phyloP scores from a whole-genome alignment of 2,888 invertebrate species.

The Xanthorhoe spadicearia region DNA sequence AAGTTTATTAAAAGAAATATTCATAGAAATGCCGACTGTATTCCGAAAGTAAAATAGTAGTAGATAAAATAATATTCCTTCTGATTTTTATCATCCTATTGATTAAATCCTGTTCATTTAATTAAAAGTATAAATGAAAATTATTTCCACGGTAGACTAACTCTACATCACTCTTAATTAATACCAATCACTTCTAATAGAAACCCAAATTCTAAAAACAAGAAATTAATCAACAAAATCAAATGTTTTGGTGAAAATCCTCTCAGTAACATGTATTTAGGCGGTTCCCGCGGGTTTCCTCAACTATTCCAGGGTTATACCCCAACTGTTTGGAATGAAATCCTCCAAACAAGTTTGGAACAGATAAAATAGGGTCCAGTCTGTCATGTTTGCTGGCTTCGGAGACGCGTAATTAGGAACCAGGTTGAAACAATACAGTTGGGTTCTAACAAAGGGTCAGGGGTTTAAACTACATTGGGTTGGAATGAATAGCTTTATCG shows the following conservation, averaged over 20 bases:
- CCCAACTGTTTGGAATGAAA: slow-evolving; percentile 20
- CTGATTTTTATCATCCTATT: too few relatives aligned
- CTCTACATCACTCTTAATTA: too few relatives aligned
- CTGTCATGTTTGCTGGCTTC: slow-evolving; percentile 18
- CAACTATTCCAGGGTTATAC: slow-evolving; percentile 10
- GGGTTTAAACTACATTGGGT: neutral
- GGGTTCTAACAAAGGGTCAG: neutral
- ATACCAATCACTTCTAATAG: too few relatives aligned
- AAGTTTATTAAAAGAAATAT: too few relatives aligned
- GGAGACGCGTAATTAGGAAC: slow-evolving; percentile 12
- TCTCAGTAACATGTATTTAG: slow-evolving; percentile 20
- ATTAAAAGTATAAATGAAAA: too few relatives aligned
- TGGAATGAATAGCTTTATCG: neutral
- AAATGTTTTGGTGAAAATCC: slow-evolving; percentile 16
- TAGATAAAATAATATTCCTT: too few relatives aligned
- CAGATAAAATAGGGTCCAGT: slow-evolving; percentile 25
- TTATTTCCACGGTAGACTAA: too few relatives aligned
- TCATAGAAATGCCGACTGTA: too few relatives aligned
- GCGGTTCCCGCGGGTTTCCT: slow-evolving; percentile 11
- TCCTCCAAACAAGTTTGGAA: slow-evolving; percentile 29
- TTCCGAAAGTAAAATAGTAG: too few relatives aligned
- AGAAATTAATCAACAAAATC: slow-evolving; percentile 11
- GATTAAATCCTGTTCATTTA: too few relatives aligned
- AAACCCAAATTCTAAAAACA: neutral
- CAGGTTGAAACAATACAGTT: slow-evolving; percentile 6